phyloP scores from a whole-genome alignment of 2,888 invertebrate genomes.

The Drosophila longiperda region DNA sequence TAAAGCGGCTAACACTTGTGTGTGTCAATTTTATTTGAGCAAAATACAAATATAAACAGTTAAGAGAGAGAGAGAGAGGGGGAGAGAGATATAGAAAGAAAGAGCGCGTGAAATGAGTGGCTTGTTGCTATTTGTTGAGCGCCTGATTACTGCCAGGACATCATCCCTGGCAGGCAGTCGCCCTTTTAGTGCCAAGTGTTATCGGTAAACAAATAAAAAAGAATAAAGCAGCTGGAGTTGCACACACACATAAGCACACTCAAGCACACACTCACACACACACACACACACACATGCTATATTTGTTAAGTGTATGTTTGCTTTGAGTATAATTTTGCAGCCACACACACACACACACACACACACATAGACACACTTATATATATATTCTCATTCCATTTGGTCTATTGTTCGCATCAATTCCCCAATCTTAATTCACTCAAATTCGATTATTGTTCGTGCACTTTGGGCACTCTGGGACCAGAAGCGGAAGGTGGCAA shows the following conservation, averaged over 20 bases:
- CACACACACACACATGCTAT: slow-evolving; percentile 24
- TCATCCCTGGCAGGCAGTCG: slow-evolving; percentile 54
- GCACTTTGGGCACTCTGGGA: slow-evolving; percentile 57
- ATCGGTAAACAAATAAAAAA: slow-evolving; percentile 81
- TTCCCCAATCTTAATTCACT: slow-evolving; percentile 82
- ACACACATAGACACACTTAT: slow-evolving; percentile 30
- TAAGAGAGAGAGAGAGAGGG: neutral
- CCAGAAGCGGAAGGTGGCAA: neutral
- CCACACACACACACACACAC: slow-evolving; percentile 33
- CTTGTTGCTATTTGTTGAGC: slow-evolving; percentile 80
- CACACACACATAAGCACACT: neutral
- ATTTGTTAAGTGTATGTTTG: slow-evolving; percentile 67
- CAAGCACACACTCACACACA: slow-evolving; percentile 25
- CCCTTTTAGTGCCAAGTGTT: slow-evolving; percentile 78
- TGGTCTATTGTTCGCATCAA: slow-evolving; percentile 70
- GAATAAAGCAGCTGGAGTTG: slow-evolving; percentile 33
- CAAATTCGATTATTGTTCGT: slow-evolving; percentile 81
- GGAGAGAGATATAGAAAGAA: slow-evolving; percentile 1
- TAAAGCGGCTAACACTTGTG: slow-evolving; percentile 80
- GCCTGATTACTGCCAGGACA: slow-evolving; percentile 78
- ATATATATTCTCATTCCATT: slow-evolving; percentile 33
- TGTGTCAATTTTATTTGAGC: slow-evolving; percentile 81
- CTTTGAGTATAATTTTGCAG: slow-evolving; percentile 75
- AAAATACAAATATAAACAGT: slow-evolving; percentile 72
- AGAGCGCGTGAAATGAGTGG: slow-evolving; percentile 56